Conservation (phyloP, 2,888 invertebrate species). For the Oscheius myriophilus region DNA sequence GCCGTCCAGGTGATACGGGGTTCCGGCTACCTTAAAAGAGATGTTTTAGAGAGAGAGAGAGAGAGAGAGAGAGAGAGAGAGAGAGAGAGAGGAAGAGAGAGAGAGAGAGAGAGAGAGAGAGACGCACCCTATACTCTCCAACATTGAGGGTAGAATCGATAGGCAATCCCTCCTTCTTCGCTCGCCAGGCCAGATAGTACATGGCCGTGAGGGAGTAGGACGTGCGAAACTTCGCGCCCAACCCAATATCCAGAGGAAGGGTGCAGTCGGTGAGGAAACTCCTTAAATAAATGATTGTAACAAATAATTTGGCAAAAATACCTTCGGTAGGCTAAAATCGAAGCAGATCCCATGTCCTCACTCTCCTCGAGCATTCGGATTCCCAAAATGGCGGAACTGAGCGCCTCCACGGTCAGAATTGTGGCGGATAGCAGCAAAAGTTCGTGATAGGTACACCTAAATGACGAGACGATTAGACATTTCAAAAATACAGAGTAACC, state of each 20-base stretch:
- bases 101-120: too few relatives aligned
- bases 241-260: conserved; percentile 14
- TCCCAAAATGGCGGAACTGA: conserved; percentile 10
- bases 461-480: too few relatives aligned
- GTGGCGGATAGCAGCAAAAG: neutral
- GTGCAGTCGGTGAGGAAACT: conserved; percentile 11
- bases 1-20: conserved; percentile 30
- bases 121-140: conserved; percentile 23
- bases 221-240: conserved; percentile 5
- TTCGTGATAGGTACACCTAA: conserved; percentile 20
- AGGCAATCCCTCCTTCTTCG: conserved; percentile 14
- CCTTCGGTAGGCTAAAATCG: conserved; percentile 21
- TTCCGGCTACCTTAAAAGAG: conserved; percentile 15
- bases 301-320: neutral
- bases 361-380: conserved; percentile 19
- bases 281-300: neutral
- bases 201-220: conserved; percentile 19
- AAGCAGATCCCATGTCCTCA: conserved; percentile 1
- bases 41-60: too few relatives aligned
- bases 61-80: too few relatives aligned
- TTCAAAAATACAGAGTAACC: too few relatives aligned
- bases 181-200: conserved; percentile 29
- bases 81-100: too few relatives aligned
- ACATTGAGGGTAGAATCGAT: conserved; percentile 28
- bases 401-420: conserved; percentile 2